phyloP scores from a whole-genome alignment of 2,113 vertebrate species.

The Condylura cristata region DNA sequence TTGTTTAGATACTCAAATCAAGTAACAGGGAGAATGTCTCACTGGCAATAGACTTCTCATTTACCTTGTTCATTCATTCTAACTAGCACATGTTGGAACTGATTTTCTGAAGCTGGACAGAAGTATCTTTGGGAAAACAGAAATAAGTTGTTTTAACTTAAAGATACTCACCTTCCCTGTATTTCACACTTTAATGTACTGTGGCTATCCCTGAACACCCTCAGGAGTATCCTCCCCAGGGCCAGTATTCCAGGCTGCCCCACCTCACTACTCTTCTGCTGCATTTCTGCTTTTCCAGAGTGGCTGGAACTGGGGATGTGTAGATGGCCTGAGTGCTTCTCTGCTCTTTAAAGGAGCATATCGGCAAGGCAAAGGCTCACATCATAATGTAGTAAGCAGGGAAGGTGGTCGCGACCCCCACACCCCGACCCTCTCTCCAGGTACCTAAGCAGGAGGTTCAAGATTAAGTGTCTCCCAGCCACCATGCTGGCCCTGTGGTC shows the following conservation, averaged over 20 bases:
- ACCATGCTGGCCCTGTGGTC: too few relatives aligned
- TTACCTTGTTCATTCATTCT: not conserved
- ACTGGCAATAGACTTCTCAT: not conserved
- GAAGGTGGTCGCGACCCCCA: not conserved
- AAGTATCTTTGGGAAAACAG: not conserved
- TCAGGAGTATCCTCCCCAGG: not conserved
- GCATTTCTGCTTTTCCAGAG: not conserved
- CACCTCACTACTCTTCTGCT: not conserved
- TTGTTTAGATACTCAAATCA: constrained; percentile 27
- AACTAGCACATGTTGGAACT: not conserved
- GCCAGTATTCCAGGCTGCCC: not conserved
- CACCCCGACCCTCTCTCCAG: too few relatives aligned
- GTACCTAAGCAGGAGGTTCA: not conserved
- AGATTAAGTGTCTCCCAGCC: not conserved
- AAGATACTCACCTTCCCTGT: not conserved
- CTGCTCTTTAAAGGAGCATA: not conserved
- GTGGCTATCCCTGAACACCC: not conserved
- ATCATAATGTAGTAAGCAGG: not conserved
- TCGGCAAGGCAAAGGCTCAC: not conserved
- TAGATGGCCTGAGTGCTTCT: not conserved
- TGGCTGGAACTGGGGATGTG: not conserved
- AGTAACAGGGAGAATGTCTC: not conserved
- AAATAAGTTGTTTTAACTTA: not conserved
- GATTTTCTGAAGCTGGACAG: not conserved
- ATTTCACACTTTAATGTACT: not conserved